Evolutionary conservation across 2,797 vertebrate genomes (phyloP), one percentile per base, ranked within the genome.

Genomic region (Naso thynnoides): DNA sequence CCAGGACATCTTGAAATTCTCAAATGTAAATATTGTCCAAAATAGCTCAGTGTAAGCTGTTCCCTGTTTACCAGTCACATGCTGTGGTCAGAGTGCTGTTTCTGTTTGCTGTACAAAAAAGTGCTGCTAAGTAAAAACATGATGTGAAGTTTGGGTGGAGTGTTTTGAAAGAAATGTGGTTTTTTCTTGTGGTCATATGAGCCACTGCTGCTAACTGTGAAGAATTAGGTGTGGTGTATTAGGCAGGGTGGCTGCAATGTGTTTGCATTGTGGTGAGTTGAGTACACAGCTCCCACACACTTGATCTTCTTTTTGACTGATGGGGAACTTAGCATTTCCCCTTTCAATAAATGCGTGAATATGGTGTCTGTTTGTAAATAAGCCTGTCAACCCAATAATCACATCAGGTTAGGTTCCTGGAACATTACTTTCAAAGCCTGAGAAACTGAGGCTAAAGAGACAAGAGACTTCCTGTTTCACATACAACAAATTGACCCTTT

Each of bases 91-190:
- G 2, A 41, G 33, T 15, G 10, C 42, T 3, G 1, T 59, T 39
- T 47, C 23, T 56, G 13, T 75, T 65, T 58, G 68, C 36, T 39
- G 19, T 67, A 27, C n/a, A 57, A 6, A 44, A 24, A 23, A 13
- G 8, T 8, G n/a, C 10, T 4, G 2, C 15, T 0, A 13, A 53
- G 10, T 57, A 48, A 16, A 52, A 66, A 68, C 19, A 18, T 23
- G 44, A 27, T 9, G 19, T 21, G 36, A 2, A 2, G n/a, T 56
- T 45, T 53, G 82, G 85, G 87, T 75, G 82, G 62, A 18, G 80
- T 10, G 0, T 19, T 49, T 9, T 26, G 62, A 49, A 70, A 75
- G 62, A 81, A 79, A 24, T 60, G 38, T 33, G 2, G 10, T 39
- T 79, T 86, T 76, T 19, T 73, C 73, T 58, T 61, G 2, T 21